Evolutionary conservation across 1,140 invertebrate genomes (phyloP).

Genomic region (Thereuonema tuberculata): DNA sequence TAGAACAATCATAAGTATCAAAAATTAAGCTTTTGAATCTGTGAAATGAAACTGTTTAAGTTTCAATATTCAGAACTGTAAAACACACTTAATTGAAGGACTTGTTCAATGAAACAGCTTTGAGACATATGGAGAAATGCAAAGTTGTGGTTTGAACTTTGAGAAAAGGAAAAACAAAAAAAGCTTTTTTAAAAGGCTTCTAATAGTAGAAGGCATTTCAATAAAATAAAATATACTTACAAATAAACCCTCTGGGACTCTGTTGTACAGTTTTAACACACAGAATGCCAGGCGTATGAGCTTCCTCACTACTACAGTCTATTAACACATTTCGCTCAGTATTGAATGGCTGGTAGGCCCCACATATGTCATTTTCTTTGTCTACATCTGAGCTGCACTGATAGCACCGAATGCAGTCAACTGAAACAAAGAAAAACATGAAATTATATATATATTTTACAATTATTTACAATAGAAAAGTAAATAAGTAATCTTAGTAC

Average conservation of each 20-base stretch:
- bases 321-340: slow-evolving; percentile 61
- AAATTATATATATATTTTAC: too few species aligned
- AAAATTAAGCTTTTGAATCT: too few species aligned
- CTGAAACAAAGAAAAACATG: slow-evolving; percentile 32
- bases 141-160: too few species aligned
- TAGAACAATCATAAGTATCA: too few species aligned
- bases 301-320: slow-evolving; percentile 79
- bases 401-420: slow-evolving; percentile 59
- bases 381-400: slow-evolving; percentile 72
- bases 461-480: too few species aligned
- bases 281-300: slow-evolving; percentile 78
- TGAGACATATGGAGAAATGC: too few species aligned
- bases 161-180: not conserved
- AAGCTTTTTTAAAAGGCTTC: not conserved
- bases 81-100: too few species aligned
- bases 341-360: slow-evolving; percentile 70
- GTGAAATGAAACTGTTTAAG: too few species aligned
- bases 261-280: slow-evolving; percentile 83
- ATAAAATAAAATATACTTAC: slow-evolving; percentile 29
- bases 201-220: not conserved
- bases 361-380: slow-evolving; percentile 63
- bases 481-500: too few species aligned
- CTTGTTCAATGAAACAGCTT: too few species aligned
- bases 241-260: slow-evolving; percentile 77
- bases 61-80: too few species aligned